phyloP scores from a whole-genome alignment of 2,113 vertebrate genomes.

The Lasiurus cinereus region DNA sequence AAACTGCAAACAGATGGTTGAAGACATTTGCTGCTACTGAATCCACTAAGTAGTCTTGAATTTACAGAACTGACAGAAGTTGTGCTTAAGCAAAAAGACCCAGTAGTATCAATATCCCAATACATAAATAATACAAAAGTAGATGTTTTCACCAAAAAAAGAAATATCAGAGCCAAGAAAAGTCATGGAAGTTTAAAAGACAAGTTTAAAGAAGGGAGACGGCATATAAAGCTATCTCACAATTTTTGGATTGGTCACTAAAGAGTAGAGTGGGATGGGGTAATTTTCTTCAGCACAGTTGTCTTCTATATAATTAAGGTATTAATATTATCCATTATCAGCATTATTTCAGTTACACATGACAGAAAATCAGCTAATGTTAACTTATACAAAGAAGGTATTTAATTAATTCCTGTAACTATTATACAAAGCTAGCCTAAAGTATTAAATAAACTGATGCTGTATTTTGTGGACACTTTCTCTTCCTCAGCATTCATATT shows the following conservation, averaged over 20 bases:
- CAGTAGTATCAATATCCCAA: background rate
- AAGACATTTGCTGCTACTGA: constrained; percentile 51
- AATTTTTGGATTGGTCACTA: background rate
- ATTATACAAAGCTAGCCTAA: background rate
- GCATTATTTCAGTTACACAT: background rate
- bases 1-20: constrained; percentile 69
- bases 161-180: constrained; percentile 23
- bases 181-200: background rate
- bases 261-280: background rate
- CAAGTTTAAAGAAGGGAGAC: background rate
- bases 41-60: constrained; percentile 68
- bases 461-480: background rate
- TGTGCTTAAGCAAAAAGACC: constrained; percentile 60
- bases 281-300: constrained; percentile 34
- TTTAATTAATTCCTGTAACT: constrained; percentile 45
- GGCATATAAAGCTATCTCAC: background rate
- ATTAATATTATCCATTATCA: constrained; percentile 7
- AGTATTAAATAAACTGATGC: background rate
- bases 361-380: constrained; percentile 24
- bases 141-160: constrained; percentile 51
- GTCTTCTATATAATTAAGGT: constrained; percentile 24
- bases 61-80: constrained; percentile 56
- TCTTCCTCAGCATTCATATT: constrained; percentile 13
- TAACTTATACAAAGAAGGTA: constrained; percentile 35
- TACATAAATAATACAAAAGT: constrained; percentile 36